Evolutionary conservation across 2,113 vertebrate genomes (phyloP).

Genomic region (Ibidorhyncha struthersii): DNA sequence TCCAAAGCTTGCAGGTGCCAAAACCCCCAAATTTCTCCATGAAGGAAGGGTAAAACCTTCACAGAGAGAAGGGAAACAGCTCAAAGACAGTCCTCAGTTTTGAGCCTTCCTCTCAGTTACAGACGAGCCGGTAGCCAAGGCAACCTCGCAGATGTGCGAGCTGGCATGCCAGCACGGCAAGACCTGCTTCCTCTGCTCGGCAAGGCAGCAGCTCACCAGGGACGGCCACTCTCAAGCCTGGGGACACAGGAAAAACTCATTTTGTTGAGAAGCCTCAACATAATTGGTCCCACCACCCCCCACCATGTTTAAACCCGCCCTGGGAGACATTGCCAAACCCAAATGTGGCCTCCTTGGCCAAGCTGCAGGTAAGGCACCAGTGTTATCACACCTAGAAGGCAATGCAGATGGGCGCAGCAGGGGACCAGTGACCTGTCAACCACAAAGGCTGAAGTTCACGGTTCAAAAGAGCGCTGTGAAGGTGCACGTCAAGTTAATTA

Average conservation of each 20-base stretch:
- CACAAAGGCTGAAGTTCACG: not conserved
- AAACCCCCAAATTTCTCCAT: not conserved
- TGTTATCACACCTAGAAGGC: not conserved
- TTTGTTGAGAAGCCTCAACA: not conserved
- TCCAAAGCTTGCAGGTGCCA: not conserved
- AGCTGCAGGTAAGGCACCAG: not conserved
- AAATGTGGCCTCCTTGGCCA: not conserved
- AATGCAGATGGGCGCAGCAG: rapidly evolving
- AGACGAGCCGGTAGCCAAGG: constrained; percentile 55
- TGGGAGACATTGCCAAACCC: rapidly evolving
- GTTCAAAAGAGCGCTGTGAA: not conserved
- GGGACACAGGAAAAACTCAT: rapidly evolving
- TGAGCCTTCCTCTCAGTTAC: not conserved
- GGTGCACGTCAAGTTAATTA: rapidly evolving
- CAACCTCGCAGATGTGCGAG: constrained; percentile 34
- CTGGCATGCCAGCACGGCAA: not conserved
- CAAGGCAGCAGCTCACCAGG: not conserved
- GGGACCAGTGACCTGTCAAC: not conserved
- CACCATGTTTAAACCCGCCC: rapidly evolving
- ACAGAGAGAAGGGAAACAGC: not conserved
- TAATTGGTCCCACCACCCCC: not conserved
- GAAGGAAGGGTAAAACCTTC: not conserved
- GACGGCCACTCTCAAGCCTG: not conserved
- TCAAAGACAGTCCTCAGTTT: not conserved
- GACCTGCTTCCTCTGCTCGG: not conserved